These are phyloP conservation scores for human DNA, from an alignment of 2,113 vertebrate genomes.

Conservation along the genomic window DNA sequence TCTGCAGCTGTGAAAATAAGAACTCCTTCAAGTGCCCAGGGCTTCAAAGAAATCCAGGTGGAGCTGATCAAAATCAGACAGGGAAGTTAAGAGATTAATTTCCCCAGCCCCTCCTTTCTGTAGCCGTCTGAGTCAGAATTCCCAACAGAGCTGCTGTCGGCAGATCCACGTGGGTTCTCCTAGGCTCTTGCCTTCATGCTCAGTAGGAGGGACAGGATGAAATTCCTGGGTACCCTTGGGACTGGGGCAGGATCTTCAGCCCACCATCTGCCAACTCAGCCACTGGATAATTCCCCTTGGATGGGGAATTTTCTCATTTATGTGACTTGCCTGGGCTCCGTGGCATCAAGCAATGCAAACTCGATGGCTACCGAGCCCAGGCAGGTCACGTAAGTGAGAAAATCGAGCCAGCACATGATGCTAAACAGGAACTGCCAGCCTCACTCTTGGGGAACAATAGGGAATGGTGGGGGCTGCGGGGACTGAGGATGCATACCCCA, in stretches of 20 bases:
- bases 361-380: not conserved
- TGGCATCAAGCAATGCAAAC: not conserved
- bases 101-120: conserved; percentile 28
- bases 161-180: not conserved
- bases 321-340: too few species aligned
- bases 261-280: not conserved
- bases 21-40: conserved; percentile 66
- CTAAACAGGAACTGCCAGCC: not conserved
- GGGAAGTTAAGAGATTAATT: conserved; percentile 51
- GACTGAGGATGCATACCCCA: not conserved
- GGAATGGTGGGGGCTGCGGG: not conserved
- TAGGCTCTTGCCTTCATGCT: not conserved
- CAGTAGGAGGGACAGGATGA: not conserved
- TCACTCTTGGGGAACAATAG: not conserved
- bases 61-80: conserved; percentile 73
- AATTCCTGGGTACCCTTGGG: not conserved
- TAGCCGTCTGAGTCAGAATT: conserved; percentile 42
- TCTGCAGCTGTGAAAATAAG: conserved; percentile 74
- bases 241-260: not conserved
- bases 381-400: not conserved
- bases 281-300: not conserved
- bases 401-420: not conserved
- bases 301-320: too few species aligned
- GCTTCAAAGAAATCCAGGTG: conserved; percentile 70
- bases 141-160: not conserved